Conservation (phyloP, 2,113 vertebrate species). For the Barnardius zonarius region DNA sequence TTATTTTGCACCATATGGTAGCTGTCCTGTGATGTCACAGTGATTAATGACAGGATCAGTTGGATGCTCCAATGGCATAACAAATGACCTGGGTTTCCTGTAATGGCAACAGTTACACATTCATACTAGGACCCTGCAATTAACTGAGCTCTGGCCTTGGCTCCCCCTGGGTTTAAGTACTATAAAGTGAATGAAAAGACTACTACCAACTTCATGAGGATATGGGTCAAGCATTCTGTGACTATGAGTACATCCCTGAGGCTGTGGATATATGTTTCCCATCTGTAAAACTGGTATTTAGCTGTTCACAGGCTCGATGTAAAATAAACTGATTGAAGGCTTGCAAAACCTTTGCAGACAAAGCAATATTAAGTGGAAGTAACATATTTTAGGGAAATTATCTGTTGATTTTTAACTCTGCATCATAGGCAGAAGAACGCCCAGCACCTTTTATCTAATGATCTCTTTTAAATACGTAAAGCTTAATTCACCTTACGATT, state of each 20-base stretch:
- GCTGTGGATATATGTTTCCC: not conserved
- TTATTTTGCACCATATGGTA: constrained; percentile 61
- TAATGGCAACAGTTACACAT: not conserved
- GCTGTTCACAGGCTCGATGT: not conserved
- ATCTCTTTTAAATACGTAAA: not conserved
- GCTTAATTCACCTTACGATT: not conserved
- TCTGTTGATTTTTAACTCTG: not conserved
- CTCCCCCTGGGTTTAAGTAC: not conserved
- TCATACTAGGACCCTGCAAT: not conserved
- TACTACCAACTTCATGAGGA: not conserved
- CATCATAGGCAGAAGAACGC: not conserved
- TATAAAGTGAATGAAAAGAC: not conserved
- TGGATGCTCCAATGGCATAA: constrained; percentile 33
- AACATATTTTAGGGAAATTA: not conserved
- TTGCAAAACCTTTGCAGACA: not conserved
- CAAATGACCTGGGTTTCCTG: constrained; percentile 46
- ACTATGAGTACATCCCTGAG: not conserved
- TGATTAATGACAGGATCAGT: constrained; percentile 61
- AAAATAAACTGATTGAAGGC: not conserved
- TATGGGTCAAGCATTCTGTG: constrained; percentile 1
- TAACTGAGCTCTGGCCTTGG: not conserved
- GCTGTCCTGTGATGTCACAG: constrained; percentile 41
- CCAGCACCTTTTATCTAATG: not conserved
- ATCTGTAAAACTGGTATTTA: constrained; percentile 3
- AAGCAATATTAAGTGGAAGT: not conserved